Conservation (phyloP, 2,113 vertebrate species). For the Pedionomus torquatus region DNA sequence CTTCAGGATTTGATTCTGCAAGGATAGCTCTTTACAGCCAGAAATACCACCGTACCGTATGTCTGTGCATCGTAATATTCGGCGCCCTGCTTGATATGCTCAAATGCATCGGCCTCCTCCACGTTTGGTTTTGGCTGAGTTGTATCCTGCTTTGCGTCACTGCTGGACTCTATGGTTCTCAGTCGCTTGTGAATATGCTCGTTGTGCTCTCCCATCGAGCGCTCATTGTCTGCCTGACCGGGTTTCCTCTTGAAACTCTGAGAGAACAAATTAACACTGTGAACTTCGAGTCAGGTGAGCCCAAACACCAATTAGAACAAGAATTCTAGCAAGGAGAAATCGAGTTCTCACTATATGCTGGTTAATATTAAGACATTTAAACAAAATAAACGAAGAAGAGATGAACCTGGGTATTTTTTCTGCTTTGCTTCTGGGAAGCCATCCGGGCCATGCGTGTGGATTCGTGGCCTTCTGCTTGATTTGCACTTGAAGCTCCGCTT, state of each 20-base stretch:
- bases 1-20: background rate
- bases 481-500: conserved; percentile 89
- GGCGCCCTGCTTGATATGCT: conserved; percentile 85
- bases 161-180: conserved; percentile 80
- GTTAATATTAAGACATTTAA: background rate
- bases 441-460: conserved; percentile 85
- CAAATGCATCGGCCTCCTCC: conserved; percentile 87
- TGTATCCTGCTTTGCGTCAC: conserved; percentile 44
- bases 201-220: conserved; percentile 85
- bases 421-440: conserved; percentile 83
- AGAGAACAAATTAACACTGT: background rate
- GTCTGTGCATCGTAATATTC: conserved; percentile 88
- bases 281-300: background rate
- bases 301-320: background rate
- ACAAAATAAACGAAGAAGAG: background rate
- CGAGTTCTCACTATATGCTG: background rate
- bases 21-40: background rate
- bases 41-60: conserved; percentile 79
- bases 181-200: conserved; percentile 88
- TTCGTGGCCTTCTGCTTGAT: conserved; percentile 91
- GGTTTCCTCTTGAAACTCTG: conserved; percentile 97
- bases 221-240: conserved; percentile 88
- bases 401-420: conserved; percentile 86
- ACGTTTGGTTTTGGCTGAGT: conserved; percentile 15
- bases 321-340: background rate